Evolutionary conservation across 2,113 vertebrate species (phyloP).

Genomic region (Rattus norvegicus): GRCr8 NC_086021.1:168256001-168256500

Average conservation of each 20-base stretch:
- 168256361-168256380: neutral
- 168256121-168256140: too few species aligned
- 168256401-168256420: neutral
- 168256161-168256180: neutral
- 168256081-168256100: too few species aligned
- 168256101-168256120: too few species aligned
- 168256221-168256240: neutral
- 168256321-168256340: neutral
- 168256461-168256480: neutral
- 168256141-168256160: neutral
- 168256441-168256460: neutral
- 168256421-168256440: neutral
- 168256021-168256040: too few species aligned
- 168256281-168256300: neutral
- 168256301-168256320: neutral
- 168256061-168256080: too few species aligned
- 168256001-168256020: too few species aligned
- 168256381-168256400: neutral
- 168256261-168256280: neutral
- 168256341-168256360: neutral
- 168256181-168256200: rapidly evolving
- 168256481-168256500: neutral
- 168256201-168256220: neutral
- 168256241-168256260: neutral
- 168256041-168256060: too few species aligned